phyloP scores from a whole-genome alignment of 1,140 invertebrate species.

The Trypoxylus dichotomus region DNA sequence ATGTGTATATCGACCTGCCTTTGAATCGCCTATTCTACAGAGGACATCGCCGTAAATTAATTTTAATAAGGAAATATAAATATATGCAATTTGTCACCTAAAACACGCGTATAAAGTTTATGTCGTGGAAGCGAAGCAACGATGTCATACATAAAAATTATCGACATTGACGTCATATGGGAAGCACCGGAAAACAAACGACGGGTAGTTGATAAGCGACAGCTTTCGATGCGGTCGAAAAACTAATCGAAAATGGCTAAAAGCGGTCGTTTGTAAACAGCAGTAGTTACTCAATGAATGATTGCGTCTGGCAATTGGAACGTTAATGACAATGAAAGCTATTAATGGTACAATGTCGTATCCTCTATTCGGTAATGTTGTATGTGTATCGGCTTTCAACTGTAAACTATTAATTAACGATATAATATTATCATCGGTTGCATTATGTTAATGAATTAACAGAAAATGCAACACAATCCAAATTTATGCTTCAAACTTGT shows the following conservation, averaged over 20 bases:
- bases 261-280: constrained; percentile 13
- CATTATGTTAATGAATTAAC: neutral
- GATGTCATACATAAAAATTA: constrained; percentile 18
- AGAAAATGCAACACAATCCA: too few species aligned
- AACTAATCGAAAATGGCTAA: neutral
- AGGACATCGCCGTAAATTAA: neutral
- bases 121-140: neutral
- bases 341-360: constrained; percentile 16
- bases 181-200: neutral
- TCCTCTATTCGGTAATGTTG: neutral
- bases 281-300: neutral
- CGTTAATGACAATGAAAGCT: constrained; percentile 24
- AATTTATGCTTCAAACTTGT: too few species aligned
- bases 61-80: constrained; percentile 19
- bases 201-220: neutral
- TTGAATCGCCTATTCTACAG: neutral
- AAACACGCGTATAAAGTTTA: neutral
- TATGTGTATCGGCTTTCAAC: neutral
- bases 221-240: neutral
- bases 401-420: neutral
- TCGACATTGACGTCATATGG: constrained; percentile 6
- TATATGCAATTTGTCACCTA: neutral
- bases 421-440: neutral
- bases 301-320: neutral
- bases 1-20: constrained; percentile 11